Base-by-base conservation (phyloP, 2,113 vertebrate species). In the Hyla sarda region DNA sequence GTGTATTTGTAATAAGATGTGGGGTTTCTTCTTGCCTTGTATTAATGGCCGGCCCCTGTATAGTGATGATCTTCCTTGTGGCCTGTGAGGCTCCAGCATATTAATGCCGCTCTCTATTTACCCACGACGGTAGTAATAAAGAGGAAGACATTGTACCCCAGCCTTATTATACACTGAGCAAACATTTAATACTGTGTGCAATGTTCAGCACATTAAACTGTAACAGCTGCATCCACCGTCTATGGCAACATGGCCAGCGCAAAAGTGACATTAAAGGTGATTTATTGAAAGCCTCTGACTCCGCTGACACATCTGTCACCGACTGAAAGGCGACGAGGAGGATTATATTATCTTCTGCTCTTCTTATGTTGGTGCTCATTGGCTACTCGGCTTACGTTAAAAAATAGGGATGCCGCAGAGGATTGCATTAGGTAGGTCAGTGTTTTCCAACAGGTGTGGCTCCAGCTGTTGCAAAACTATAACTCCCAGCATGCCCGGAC, bases 151-250 rank as follows among this genome's bases (percentile, higher is more conserved):
- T 67, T 60, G 34, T 72, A n/a, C 7, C 69, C 16, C 30, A 21
- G 50, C n/a, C 48, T n/a, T 85, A 62, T 69, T 65, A 84, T 56
- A 78, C 77, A n/a, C 25, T 2, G 62, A 73, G 69, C 81, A 85
- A 87, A 87, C 87, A 82, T 88, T 87, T 88, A 41, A 85, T 21
- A 37, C 47, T 6, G 60, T 73, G 25, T 62, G 60, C 34, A 17
- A 50, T 72, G 71, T 72, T 48, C 78, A 62, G 72, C 71, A 80
- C 82, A 75, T 85, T 76, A 85, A 82, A 88, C n/a, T 82, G 50
- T 78, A 87, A 85, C 82, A 77, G 82, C 82, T 84, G 82, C 82
- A 62, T 71, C 86, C 72, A 28, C 9, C 28, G 52, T 5, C 52
- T 75, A 45, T 75, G 37, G 52, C 71, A 47, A 56, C 52, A 58